These are phyloP conservation scores for Cyaniris semiargus DNA, from an alignment of 2,888 invertebrate species.

Conservation along the genomic window DNA sequence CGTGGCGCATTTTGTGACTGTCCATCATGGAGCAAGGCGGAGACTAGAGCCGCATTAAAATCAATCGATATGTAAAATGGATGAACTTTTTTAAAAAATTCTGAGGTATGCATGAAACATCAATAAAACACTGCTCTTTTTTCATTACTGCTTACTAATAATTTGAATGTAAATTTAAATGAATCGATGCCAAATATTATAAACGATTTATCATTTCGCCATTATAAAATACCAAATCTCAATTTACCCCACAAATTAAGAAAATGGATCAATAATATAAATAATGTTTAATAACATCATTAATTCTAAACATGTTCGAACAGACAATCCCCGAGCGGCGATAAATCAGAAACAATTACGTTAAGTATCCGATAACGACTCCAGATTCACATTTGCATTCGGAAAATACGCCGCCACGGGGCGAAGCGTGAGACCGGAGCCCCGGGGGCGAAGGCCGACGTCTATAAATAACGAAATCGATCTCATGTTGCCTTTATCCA, in stretches of 20 bases:
- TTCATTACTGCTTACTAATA: no score
- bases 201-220: neutral
- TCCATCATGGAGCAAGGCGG: no score
- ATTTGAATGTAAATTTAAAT: neutral
- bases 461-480: neutral
- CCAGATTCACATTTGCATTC: neutral
- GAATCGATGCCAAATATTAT: neutral
- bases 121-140: no score
- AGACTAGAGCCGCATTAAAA: no score
- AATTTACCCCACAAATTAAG: neutral
- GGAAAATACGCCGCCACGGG: neutral
- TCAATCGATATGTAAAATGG: no score
- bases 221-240: neutral
- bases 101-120: no score
- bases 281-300: neutral
- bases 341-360: slow-evolving; percentile 3
- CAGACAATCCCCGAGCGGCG: neutral
- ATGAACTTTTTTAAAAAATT: no score
- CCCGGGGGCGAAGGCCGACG: neutral
- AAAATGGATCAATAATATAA: neutral
- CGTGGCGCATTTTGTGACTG: no score
- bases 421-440: neutral
- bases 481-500: neutral
- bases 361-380: neutral
- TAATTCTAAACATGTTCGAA: neutral